A percentile compares a stretch with the other conserved stretches of the same genome.
These are phyloP conservation scores for Anthonomus grandis DNA, from an alignment of 1,140 invertebrate genomes.

Conservation along the genomic window DNA sequence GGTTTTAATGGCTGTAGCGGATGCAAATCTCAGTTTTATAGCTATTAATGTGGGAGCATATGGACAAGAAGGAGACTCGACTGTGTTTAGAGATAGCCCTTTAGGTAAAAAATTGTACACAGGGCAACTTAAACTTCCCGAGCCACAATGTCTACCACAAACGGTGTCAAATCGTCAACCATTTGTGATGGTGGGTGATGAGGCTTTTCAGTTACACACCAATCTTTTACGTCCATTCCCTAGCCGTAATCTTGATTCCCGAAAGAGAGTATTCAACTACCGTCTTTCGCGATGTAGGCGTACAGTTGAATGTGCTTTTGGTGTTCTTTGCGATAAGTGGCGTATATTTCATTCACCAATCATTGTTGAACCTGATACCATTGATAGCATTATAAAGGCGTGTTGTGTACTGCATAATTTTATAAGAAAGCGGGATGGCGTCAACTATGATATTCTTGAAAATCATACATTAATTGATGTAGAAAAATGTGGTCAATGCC, in stretches of 20 bases:
- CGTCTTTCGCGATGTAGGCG: constrained; percentile 42
- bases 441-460: constrained; percentile 39
- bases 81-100: background rate
- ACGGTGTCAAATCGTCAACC: background rate
- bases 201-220: constrained; percentile 43
- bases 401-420: constrained; percentile 46
- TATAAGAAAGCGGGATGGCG: constrained; percentile 40
- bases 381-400: constrained; percentile 39
- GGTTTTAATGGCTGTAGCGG: too few species aligned
- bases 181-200: constrained; percentile 37
- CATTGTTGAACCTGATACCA: constrained; percentile 36
- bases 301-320: constrained; percentile 49
- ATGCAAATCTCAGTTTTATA: background rate
- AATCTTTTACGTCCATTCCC: constrained; percentile 35
- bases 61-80: too few species aligned
- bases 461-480: constrained; percentile 9
- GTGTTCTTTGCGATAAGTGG: constrained; percentile 39
- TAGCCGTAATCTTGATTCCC: constrained; percentile 40
- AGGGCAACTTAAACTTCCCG: background rate
- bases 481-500: background rate
- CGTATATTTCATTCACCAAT: constrained; percentile 11
- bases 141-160: background rate
- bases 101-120: background rate
- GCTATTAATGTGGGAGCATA: background rate
- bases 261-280: constrained; percentile 51